phyloP scores from a whole-genome alignment of 1,140 invertebrate genomes.

The Lerema accius region DNA sequence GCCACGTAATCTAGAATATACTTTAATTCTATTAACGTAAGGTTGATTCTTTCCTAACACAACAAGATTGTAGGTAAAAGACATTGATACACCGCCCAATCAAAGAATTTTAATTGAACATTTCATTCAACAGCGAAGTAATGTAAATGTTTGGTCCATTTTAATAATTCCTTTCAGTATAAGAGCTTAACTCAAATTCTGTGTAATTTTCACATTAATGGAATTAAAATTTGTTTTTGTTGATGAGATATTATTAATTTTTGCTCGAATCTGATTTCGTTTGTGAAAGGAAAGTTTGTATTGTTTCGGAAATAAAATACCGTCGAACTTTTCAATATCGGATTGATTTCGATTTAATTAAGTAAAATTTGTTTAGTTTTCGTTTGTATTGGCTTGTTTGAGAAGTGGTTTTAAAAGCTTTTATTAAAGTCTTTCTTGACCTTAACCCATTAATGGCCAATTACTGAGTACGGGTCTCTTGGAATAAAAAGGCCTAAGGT shows the following conservation, averaged over 20 bases:
- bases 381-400: no score
- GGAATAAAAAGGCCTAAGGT: no score
- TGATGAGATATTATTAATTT: not conserved
- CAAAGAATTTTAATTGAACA: conserved; percentile 39
- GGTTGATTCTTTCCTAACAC: not conserved
- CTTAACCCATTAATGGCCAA: no score
- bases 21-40: not conserved
- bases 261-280: not conserved
- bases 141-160: conserved; percentile 25
- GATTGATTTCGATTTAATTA: not conserved
- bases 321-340: not conserved
- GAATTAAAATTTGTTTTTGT: conserved; percentile 13
- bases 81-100: conserved; percentile 44
- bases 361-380: no score
- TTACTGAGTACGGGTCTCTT: no score
- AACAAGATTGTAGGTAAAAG: conserved; percentile 17
- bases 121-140: conserved; percentile 22
- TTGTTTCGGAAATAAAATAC: not conserved
- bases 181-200: conserved; percentile 6
- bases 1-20: not conserved
- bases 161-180: conserved; percentile 5
- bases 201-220: conserved; percentile 3
- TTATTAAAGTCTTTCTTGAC: no score
- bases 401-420: no score
- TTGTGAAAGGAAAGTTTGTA: not conserved